Conservation (phyloP, 2,797 vertebrate species). For the Myiotriccus ornatus region DNA sequence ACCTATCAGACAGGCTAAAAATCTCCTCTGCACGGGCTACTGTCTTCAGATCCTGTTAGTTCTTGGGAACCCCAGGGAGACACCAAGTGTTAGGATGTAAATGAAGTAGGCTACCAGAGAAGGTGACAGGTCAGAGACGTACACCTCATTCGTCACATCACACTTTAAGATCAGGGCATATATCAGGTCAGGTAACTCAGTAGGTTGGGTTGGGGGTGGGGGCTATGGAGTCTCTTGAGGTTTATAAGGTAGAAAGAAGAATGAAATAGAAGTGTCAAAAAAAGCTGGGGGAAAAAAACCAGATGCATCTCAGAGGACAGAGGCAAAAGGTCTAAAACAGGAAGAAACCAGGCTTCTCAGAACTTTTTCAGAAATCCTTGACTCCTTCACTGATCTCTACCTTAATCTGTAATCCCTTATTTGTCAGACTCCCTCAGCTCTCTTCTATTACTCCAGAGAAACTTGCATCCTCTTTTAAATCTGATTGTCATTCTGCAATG, state of each 20-base stretch:
- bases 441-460: neutral
- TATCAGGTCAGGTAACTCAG: conserved; percentile 20
- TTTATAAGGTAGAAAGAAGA: conserved; percentile 12
- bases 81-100: neutral
- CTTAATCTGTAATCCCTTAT: neutral
- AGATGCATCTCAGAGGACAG: neutral
- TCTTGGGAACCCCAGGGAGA: neutral
- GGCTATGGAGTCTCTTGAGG: neutral
- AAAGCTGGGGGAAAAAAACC: neutral
- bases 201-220: neutral
- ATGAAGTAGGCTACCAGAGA: conserved; percentile 32
- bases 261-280: neutral
- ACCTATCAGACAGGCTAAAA: neutral
- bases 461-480: neutral
- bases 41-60: conserved; percentile 12
- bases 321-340: neutral
- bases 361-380: neutral
- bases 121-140: neutral
- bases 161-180: neutral
- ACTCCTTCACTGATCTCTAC: neutral
- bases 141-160: conserved; percentile 51
- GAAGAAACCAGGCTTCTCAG: neutral
- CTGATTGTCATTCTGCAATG: neutral
- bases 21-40: neutral
- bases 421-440: neutral